Conservation (phyloP, 2,797 vertebrate genomes). For the Peromyscus attwateri region DNA sequence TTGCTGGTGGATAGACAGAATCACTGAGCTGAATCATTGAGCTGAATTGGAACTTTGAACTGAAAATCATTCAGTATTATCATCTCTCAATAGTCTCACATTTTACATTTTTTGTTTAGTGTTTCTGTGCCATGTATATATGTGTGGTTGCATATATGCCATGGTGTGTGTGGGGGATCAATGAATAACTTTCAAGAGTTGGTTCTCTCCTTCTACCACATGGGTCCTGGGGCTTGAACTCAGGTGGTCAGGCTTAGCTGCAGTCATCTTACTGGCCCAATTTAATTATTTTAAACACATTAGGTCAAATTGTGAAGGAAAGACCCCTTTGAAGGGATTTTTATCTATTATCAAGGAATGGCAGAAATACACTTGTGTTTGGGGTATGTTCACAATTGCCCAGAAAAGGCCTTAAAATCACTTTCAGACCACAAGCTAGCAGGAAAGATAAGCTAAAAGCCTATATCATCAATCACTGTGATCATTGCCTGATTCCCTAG, state of each 20-base stretch:
- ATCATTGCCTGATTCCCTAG: not conserved
- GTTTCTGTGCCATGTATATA: not conserved
- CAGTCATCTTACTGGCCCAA: not conserved
- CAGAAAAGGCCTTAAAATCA: not conserved
- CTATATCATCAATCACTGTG: not conserved
- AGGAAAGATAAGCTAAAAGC: not conserved
- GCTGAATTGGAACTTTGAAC: not conserved
- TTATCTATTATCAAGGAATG: slow-evolving; percentile 12
- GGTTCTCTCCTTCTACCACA: not conserved
- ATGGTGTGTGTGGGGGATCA: not conserved
- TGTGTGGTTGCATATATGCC: no score
- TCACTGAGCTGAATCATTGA: not conserved
- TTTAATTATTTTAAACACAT: not conserved
- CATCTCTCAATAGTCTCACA: not conserved
- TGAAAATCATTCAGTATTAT: not conserved
- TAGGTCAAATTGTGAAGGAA: not conserved
- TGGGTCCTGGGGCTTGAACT: not conserved
- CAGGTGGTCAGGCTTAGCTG: not conserved
- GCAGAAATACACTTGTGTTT: not conserved
- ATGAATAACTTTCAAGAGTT: not conserved
- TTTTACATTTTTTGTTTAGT: not conserved
- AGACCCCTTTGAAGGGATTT: not conserved
- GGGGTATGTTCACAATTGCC: not conserved
- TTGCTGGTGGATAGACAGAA: not conserved
- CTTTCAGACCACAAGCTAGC: not conserved